These are phyloP conservation scores for Mycalesis mineus DNA, from an alignment of 2,888 invertebrate genomes.

Conservation along the genomic window DNA sequence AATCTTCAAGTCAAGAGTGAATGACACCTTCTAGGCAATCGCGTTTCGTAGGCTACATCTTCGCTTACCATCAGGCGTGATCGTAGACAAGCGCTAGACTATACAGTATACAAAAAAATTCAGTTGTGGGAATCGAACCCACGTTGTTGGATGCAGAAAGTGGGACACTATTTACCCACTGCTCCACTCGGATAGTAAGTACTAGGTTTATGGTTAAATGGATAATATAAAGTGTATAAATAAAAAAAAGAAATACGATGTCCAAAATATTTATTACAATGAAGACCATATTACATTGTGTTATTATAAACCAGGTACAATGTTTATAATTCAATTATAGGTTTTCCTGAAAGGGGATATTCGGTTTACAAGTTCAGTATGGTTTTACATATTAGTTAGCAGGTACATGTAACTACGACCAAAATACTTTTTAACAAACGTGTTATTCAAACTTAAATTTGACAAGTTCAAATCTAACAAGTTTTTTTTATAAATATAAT, in stretches of 20 bases:
- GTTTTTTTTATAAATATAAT: not conserved
- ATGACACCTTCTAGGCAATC: too few relatives aligned
- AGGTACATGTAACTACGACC: constrained; percentile 11
- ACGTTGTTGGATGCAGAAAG: too few relatives aligned
- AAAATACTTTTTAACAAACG: not conserved
- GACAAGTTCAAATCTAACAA: constrained; percentile 13
- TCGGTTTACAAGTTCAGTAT: constrained; percentile 7
- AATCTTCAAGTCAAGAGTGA: too few relatives aligned
- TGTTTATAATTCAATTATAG: constrained; percentile 58
- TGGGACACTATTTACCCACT: too few relatives aligned
- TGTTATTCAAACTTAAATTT: constrained; percentile 11
- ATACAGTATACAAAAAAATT: too few relatives aligned
- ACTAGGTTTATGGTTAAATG: too few relatives aligned
- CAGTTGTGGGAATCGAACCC: too few relatives aligned
- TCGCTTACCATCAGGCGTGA: too few relatives aligned
- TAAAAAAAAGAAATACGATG: constrained; percentile 38
- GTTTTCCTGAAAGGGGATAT: constrained; percentile 43
- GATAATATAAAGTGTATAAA: not conserved
- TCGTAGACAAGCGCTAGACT: too few relatives aligned
- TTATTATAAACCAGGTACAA: constrained; percentile 77
- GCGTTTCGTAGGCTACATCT: too few relatives aligned
- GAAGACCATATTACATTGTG: constrained; percentile 65
- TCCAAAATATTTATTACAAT: constrained; percentile 76
- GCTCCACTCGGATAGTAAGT: too few relatives aligned
- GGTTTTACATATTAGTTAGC: not conserved